phyloP scores from a whole-genome alignment of 2,888 invertebrate species.

The Cetonia aurata region DNA sequence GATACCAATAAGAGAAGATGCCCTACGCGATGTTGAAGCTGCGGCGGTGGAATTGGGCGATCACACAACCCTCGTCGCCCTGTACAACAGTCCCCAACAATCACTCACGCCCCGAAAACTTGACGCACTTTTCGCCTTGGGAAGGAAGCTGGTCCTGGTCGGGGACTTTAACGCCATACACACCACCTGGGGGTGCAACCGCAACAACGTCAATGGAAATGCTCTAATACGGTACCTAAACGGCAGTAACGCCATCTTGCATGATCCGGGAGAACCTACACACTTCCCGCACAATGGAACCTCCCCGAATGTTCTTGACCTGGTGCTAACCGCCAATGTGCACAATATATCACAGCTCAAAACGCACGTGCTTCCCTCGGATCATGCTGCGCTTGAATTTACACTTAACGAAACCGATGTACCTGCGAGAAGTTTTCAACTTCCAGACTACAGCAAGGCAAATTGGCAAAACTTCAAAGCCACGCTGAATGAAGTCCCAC shows the following conservation, averaged over 20 bases:
- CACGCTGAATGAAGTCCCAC: background rate
- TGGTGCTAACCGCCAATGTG: background rate
- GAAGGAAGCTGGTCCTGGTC: background rate
- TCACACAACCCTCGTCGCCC: too few relatives aligned
- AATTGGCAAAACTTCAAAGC: background rate
- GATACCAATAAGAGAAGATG: too few relatives aligned
- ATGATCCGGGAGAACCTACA: background rate
- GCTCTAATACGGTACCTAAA: background rate
- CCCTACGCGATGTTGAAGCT: background rate
- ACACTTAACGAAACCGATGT: background rate
- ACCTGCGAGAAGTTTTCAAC: too few relatives aligned
- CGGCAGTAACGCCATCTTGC: background rate
- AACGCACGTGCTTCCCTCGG: background rate
- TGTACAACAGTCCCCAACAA: background rate
- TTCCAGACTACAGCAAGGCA: background rate
- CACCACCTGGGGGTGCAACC: background rate
- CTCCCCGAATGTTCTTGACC: background rate
- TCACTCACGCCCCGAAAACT: background rate
- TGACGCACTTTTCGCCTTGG: background rate
- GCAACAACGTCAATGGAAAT: background rate
- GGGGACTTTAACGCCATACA: conserved; percentile 2
- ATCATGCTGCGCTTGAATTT: background rate
- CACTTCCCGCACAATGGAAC: background rate
- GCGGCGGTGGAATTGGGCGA: background rate
- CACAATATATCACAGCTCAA: background rate